A percentile compares a stretch with the other conserved stretches of the same genome.
Evolutionary conservation across 1,140 invertebrate genomes (phyloP).

Genomic region (Acyrthosiphon pisum): DNA sequence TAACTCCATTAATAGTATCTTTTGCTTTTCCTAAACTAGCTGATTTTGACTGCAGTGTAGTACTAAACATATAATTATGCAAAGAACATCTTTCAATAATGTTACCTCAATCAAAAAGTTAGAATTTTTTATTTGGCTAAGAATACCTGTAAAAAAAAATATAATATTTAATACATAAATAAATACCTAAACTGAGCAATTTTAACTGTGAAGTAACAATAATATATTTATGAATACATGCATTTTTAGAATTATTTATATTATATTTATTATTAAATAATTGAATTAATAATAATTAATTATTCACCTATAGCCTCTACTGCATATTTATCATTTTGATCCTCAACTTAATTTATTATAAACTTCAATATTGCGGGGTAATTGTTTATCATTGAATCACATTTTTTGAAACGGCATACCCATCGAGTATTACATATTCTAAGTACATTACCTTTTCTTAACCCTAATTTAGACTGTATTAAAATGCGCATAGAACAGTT

Average conservation of each 20-base stretch:
- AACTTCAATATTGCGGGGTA: no score
- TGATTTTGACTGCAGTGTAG: neutral
- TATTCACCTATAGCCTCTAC: no score
- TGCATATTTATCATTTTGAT: no score
- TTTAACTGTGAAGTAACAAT: neutral
- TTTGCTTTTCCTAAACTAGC: no score
- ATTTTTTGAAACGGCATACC: no score
- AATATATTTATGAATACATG: constrained; percentile 4
- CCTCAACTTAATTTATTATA: no score
- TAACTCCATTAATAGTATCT: no score
- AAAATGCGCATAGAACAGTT: neutral
- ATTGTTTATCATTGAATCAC: no score
- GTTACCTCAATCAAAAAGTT: constrained; percentile 28
- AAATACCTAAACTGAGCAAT: neutral
- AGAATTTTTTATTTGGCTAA: constrained; percentile 2
- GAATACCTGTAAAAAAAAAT: neutral
- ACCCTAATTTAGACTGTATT: no score
- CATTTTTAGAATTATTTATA: neutral
- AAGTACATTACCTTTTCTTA: no score
- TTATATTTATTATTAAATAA: neutral
- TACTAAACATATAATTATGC: constrained; percentile 23
- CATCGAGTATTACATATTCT: no score
- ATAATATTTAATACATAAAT: neutral
- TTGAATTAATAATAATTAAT: neutral
- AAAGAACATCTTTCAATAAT: constrained; percentile 31